Evolutionary conservation across 1,140 invertebrate genomes (phyloP), one percentile per base, ranked within the genome.

Genomic region (Drosophila athabasca): DNA sequence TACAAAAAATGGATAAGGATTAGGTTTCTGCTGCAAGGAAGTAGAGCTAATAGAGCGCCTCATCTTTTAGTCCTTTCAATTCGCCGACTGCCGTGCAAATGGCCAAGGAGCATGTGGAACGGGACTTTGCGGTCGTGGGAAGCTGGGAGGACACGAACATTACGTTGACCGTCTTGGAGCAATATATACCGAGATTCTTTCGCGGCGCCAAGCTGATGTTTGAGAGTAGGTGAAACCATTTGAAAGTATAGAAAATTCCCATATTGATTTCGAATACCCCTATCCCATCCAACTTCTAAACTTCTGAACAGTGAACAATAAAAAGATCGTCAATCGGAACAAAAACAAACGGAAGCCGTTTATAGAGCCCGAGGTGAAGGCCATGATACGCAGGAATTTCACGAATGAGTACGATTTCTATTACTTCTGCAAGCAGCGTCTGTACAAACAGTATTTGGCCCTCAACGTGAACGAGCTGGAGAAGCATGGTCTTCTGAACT

Each of bases 351-450:
- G 90, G 1, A 91, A 91, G 31, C 90, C 90, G 0, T 92, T 93
- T 94, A 90, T 97, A 0, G 95, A 95, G 24, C 95, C 97, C 69
- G 95, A 96, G 81, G 94, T 97, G 3, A 97, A 97, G 91, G 94
- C 97, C 5, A 94, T 97, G 24, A 96, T 98, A 1, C 93, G 96
- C 59, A 93, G 93, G 50, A 97, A 98, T 91, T 97, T 98, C 88
- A 97, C 97, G 0, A 92, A 95, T 52, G 97, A 98, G 92, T 96
- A 97, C 17, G 97, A 98, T 87, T 97, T 98, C 84, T 98, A 97
- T 90, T 94, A 98, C 79, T 98, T 98, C 90, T 97, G 96, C 87
- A 95, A 95, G 79, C 96, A 98, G 90, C 93, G 97, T 77, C 92
- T 98, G 6, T 95, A 97, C 78, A 94, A 95, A 84, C 97, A 98